Conservation (phyloP, 2,797 vertebrate species). For the Poecilia picta region DNA sequence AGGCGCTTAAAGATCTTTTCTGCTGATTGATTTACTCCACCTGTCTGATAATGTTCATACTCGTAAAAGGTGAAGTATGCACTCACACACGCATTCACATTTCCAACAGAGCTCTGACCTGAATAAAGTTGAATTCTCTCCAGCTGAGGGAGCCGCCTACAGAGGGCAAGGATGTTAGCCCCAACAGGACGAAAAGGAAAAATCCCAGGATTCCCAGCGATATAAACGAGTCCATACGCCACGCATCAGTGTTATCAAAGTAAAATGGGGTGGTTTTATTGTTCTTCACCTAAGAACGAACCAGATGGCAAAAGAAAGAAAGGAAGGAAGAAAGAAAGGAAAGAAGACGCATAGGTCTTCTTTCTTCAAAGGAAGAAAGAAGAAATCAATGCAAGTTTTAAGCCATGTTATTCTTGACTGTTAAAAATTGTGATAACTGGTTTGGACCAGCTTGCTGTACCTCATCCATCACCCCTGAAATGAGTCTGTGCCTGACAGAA, state of each 20-base stretch:
- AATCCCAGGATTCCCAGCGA: slow-evolving; percentile 89
- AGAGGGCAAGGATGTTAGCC: slow-evolving; percentile 93
- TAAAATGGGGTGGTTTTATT: slow-evolving; percentile 79
- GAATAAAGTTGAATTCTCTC: slow-evolving; percentile 94
- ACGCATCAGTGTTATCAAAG: slow-evolving; percentile 76
- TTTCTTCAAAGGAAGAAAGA: neutral
- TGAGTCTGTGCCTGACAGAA: slow-evolving; percentile 55
- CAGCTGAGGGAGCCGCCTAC: slow-evolving; percentile 92
- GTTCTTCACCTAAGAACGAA: slow-evolving; percentile 70
- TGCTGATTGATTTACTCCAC: slow-evolving; percentile 31
- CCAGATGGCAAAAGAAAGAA: neutral
- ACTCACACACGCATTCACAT: slow-evolving; percentile 10
- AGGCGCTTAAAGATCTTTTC: slow-evolving; percentile 25
- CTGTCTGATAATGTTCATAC: slow-evolving; percentile 31
- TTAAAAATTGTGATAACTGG: slow-evolving; percentile 10
- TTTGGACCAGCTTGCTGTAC: slow-evolving; percentile 39
- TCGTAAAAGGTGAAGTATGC: slow-evolving; percentile 30
- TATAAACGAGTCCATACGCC: slow-evolving; percentile 85
- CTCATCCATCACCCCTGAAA: slow-evolving; percentile 65
- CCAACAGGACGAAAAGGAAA: slow-evolving; percentile 88
- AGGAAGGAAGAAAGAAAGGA: neutral
- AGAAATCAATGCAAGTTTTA: neutral
- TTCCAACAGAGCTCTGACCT: slow-evolving; percentile 80
- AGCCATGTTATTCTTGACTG: slow-evolving; percentile 3
- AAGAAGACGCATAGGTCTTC: too few species aligned